Evolutionary conservation across 2,113 vertebrate species (phyloP).

Genomic region (Hippocampus barbouri): DNA sequence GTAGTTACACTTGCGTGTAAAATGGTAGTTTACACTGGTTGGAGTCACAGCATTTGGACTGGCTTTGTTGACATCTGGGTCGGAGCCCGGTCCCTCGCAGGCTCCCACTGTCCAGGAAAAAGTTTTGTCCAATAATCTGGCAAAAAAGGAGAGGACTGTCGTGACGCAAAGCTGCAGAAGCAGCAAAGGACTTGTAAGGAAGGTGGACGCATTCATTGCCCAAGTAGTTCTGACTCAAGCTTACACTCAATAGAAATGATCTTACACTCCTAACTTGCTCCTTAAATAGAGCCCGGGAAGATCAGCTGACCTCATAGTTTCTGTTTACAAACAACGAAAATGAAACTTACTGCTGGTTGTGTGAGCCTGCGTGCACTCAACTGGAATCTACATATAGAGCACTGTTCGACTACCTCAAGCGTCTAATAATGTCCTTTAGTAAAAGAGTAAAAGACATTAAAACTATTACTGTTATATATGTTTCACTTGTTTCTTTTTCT

Average conservation of each 20-base stretch:
- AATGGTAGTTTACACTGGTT: constrained; percentile 92
- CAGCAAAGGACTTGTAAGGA: constrained; percentile 17
- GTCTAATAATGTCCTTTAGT: not conserved
- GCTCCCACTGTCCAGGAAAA: not conserved
- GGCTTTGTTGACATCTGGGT: not conserved
- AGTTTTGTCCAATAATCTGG: not conserved
- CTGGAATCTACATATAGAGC: not conserved
- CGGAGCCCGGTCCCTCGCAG: not conserved
- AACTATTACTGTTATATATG: not conserved
- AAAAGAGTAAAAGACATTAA: not conserved
- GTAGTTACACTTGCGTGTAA: constrained; percentile 90
- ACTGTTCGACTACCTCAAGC: not conserved
- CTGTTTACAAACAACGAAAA: constrained; percentile 45
- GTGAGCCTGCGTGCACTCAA: not conserved
- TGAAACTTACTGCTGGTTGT: constrained; percentile 23
- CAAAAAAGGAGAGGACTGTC: constrained; percentile 28
- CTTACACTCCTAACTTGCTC: accelerated
- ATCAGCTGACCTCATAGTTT: constrained; percentile 32
- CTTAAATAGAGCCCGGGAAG: constrained; percentile 12
- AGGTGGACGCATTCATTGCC: constrained; percentile 37
- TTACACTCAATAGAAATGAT: not conserved
- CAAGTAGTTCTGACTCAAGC: not conserved
- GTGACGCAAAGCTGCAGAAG: constrained; percentile 51
- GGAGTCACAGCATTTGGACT: constrained; percentile 53
- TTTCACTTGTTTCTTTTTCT: not conserved